Evolutionary conservation across 2,113 vertebrate species (phyloP), one percentile per base, ranked within the genome.

Genomic region (Glareola pratincola): DNA sequence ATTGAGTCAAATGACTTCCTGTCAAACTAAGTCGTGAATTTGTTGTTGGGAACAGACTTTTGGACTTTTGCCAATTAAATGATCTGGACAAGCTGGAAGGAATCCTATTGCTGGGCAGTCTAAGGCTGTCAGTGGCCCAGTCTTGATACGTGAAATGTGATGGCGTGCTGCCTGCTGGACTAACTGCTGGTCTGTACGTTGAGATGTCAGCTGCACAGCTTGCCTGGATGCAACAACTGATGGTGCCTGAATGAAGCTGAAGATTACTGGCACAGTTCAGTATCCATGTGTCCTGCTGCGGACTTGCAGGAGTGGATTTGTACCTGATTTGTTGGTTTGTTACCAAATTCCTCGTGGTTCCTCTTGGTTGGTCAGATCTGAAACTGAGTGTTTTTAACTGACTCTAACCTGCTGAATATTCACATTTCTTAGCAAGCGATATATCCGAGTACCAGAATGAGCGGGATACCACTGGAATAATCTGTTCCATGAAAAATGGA

Each of bases 81-180:
- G 41, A 66, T 90, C 45, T 51, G 69, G 72, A 71, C 63, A 73
- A 77, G 53, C 81, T 95, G 79, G 74, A 94, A 86, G 53, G 57
- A 88, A 64, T 91, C 72, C 71, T 89, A 30, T 74, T 81, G 57
- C 77, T 74, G 68, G 75, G 51, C 62, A 81, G 4, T n/a, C 72
- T 68, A 56, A 29, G 60, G 5, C 36, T 54, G 43, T 64, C 81
- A 56, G 47, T 62, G 90, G 30, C 32, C 59, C n/a, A 2, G 37
- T 26, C 41, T 75, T 32, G 77, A 30, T 34, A 50, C 2, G 8
- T 66, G 91, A 72, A 29, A 63, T 39, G 37, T 12, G 76, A 43
- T 63, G 63, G 80, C 3, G 21, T 67, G 41, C 36, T 90, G 90
- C 73, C 78, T 82, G 71, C 60, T 75, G 95, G 69, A 41, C 37